Base-by-base conservation (phyloP, 2,888 invertebrate species). In the Drosophila macrospina region DNA sequence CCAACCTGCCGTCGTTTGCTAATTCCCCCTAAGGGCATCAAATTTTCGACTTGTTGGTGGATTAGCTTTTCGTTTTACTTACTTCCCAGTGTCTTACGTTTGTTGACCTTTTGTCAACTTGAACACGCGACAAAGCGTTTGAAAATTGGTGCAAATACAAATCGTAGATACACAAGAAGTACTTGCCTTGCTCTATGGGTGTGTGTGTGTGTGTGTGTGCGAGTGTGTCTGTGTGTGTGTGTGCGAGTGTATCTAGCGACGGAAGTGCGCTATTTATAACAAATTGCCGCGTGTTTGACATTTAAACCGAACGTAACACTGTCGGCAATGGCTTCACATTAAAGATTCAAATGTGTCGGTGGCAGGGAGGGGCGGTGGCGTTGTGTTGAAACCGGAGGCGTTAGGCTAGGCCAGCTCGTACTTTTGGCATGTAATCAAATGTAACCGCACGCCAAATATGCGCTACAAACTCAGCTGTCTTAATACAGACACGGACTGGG, bases 191-290 rank as follows among this genome's bases (percentile, higher is more conserved):
- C 42, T 34, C 20, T 20, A 3, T 20, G 20, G 1, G 20, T 20
- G 3, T 2, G 20, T 20, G 20, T 20, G 20, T n/a, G n/a, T n/a
- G n/a, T 20, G 20, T 20, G 20, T 20, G 20, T 20, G 20, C 3
- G 3, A 20, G 20, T 20, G 20, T 20, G 20, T 20, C 2, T 20
- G 20, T 20, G 20, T 20, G 20, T 20, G 20, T 20, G 20, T 34
- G 7, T 32, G n/a, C 30, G 47, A 74, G 42, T 78, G 61, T 74
- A 75, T 70, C 64, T 74, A 69, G 57, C 69, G 70, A 73, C 88
- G 84, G 87, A 88, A 88, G 85, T 88, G 74, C 74, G 88, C 87
- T 85, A 85, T 84, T 88, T 88, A 86, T 88, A 88, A 86, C 88
- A 84, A 88, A 85, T 85, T 85, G 85, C 85, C 71, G 78, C 69